A percentile compares a stretch with the other conserved stretches of the same genome.
phyloP scores from a whole-genome alignment of 2,888 invertebrate species.

The Nycteola revayana region DNA sequence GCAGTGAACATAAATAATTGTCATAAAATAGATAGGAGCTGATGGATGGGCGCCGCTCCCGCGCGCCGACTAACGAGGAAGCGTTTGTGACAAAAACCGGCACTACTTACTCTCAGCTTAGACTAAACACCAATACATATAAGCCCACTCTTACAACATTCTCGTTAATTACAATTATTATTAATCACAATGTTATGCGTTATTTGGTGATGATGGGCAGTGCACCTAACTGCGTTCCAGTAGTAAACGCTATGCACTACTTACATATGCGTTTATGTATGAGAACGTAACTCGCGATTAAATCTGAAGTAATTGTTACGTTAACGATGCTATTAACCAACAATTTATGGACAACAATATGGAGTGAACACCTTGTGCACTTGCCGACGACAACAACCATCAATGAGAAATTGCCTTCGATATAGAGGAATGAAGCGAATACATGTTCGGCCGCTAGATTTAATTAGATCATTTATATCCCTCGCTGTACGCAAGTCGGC shows the following conservation, averaged over 20 bases:
- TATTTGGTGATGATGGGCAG: slow-evolving; percentile 14
- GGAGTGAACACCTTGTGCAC: slow-evolving; percentile 28
- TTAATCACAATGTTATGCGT: too few species aligned
- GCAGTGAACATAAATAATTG: slow-evolving; percentile 79
- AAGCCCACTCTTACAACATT: too few species aligned
- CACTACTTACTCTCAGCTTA: too few species aligned
- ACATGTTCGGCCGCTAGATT: slow-evolving; percentile 48
- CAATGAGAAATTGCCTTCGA: slow-evolving; percentile 58
- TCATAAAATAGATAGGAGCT: slow-evolving; percentile 76
- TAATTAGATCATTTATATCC: slow-evolving; percentile 61
- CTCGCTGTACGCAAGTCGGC: slow-evolving; percentile 22
- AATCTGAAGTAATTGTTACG: slow-evolving; percentile 53
- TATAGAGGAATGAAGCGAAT: slow-evolving; percentile 59
- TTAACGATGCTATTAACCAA: slow-evolving; percentile 50
- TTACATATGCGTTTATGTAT: slow-evolving; percentile 32
- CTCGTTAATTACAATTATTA: too few species aligned
- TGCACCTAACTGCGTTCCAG: slow-evolving; percentile 38
- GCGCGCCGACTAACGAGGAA: slow-evolving; percentile 63
- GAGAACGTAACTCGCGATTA: slow-evolving; percentile 52
- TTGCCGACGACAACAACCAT: slow-evolving; percentile 41
- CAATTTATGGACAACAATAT: slow-evolving; percentile 50
- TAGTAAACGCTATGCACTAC: slow-evolving; percentile 41
- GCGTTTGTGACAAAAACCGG: slow-evolving; percentile 41
- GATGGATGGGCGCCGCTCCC: slow-evolving; percentile 65
- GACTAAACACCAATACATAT: too few species aligned